Conservation (phyloP, 1,140 invertebrate species). For the Mercenaria mercenaria region DNA sequence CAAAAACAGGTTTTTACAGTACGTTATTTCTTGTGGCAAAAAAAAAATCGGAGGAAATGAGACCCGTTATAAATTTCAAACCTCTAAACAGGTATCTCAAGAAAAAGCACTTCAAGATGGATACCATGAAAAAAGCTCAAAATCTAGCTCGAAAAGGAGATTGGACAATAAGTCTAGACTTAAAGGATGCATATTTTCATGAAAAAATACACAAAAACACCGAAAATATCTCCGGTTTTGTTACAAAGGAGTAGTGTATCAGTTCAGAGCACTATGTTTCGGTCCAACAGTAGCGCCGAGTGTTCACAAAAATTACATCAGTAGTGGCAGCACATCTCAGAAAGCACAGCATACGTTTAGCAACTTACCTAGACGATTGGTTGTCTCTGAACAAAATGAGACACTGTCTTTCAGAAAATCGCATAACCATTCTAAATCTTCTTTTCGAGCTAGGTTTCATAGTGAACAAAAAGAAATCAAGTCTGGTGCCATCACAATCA, state of each 20-base stretch:
- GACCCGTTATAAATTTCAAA: constrained; percentile 61
- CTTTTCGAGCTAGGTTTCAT: constrained; percentile 53
- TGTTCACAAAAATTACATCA: constrained; percentile 34
- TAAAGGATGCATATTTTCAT: constrained; percentile 54
- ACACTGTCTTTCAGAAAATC: background rate
- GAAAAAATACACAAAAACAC: constrained; percentile 1
- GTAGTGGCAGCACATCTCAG: constrained; percentile 11
- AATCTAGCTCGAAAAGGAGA: constrained; percentile 42
- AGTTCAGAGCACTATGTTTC: constrained; percentile 34
- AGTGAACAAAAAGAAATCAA: constrained; percentile 24
- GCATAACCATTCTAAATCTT: background rate
- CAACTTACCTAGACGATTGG: constrained; percentile 56
- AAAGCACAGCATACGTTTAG: constrained; percentile 15
- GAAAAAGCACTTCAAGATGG: constrained; percentile 65
- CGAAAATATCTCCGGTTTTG: constrained; percentile 39
- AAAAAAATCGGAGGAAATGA: constrained; percentile 51
- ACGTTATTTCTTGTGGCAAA: constrained; percentile 45
- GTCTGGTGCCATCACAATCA: background rate
- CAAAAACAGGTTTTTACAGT: constrained; percentile 43
- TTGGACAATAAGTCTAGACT: constrained; percentile 26
- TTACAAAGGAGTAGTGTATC: constrained; percentile 23
- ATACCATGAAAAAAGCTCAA: constrained; percentile 46
- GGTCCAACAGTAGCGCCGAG: constrained; percentile 41
- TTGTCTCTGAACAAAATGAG: background rate
- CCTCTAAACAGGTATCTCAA: constrained; percentile 48